Evolutionary conservation across 2,113 vertebrate genomes (phyloP), one percentile per base, ranked within the genome.

Genomic region (Gracilinanus agilis): DNA sequence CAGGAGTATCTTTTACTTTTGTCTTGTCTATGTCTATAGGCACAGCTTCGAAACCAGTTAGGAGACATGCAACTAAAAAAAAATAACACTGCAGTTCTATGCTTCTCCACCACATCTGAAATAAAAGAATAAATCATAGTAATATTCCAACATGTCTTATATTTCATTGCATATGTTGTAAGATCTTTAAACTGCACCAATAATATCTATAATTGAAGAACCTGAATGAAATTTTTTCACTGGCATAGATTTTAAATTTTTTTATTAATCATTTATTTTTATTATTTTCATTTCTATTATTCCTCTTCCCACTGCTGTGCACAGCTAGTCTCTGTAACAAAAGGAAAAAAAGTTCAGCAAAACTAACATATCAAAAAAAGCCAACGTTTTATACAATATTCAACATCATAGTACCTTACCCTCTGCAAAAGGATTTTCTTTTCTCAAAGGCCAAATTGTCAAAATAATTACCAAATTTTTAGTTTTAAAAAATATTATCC

Each of bases 11-110:
- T 97, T 99, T 98, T 55, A 99, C 98, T 98, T 99, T 99, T 49
- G 99, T 99, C 98, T 99, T 99, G 96, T 99, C 99, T 94, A 99
- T 98, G 54, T 99, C 99, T 96, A 99, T 99, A 92, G 99, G 99
- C 94, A 99, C 99, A 91, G 99, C 98, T 96, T 99, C 98, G 40
- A 98, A 96, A 91, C 95, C 97, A 95, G 98, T 93, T 67, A 99
- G 97, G 93, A 99, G 97, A 97, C 98, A 98, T 3, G 98, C 95
- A 93, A 99, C 91, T 96, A 99, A 96, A 90, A 99, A 95, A 97
- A 98, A 97, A 97, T 98, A 98, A 83, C 97, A 95, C 4, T 98
- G 98, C 53, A 93, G 94, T 95, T 96, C 90, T 93, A 98, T 6
- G 91, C 96, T 96, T 96, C 95, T 97, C 96, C 98, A 98, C 95